Percentiles rank a stretch among this genome's conserved stretches.
These are phyloP conservation scores for Semicossyphus pulcher DNA, from an alignment of 2,113 vertebrate genomes.

Conservation along the genomic window DNA sequence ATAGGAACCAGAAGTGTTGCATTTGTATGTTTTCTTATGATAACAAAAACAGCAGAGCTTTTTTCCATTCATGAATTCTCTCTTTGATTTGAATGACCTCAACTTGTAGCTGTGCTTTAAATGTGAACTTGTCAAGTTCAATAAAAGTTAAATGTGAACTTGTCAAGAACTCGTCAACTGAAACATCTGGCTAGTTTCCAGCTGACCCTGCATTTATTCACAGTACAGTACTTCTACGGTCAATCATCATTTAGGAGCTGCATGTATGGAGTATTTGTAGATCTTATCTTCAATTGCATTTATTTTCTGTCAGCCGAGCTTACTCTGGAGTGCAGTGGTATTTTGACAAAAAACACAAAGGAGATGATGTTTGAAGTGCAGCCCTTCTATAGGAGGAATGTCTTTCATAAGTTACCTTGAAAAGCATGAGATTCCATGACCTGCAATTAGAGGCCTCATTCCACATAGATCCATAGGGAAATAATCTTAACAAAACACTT, in stretches of 20 bases:
- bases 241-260: not conserved
- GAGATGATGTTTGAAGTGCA: constrained; percentile 18
- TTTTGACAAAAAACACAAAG: constrained; percentile 51
- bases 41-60: too few species aligned
- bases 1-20: not conserved
- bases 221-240: not conserved
- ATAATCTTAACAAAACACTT: constrained; percentile 58
- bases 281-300: not conserved
- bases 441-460: constrained; percentile 54
- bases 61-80: too few species aligned
- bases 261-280: not conserved
- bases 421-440: constrained; percentile 22
- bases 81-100: not conserved
- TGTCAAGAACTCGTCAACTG: not conserved
- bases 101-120: not conserved
- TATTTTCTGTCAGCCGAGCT: not conserved
- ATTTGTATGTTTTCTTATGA: not conserved
- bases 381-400: not conserved
- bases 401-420: constrained; percentile 39
- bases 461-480: constrained; percentile 47
- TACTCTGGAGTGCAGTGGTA: not conserved
- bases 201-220: not conserved
- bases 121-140: not conserved
- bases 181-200: not conserved
- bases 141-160: not conserved